A percentile compares a stretch with the other conserved stretches of the same genome.
phyloP scores from a whole-genome alignment of 2,113 vertebrate species.

The Phaethornis superciliosus region DNA sequence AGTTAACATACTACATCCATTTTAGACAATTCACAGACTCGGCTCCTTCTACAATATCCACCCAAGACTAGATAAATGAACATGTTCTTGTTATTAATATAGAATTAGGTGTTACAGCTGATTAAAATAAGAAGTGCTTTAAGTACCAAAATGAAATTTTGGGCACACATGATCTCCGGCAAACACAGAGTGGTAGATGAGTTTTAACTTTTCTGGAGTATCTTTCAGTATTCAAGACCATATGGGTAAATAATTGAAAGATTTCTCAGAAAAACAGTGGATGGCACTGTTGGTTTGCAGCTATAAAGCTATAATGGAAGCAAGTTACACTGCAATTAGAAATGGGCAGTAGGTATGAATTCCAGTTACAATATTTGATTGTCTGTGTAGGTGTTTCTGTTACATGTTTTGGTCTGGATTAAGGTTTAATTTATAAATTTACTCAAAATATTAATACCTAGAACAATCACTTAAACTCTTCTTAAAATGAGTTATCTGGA shows the following conservation, averaged over 20 bases:
- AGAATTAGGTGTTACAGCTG: background rate
- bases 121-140: background rate
- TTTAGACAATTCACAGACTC: background rate
- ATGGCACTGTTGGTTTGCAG: conserved; percentile 73
- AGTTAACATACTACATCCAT: background rate
- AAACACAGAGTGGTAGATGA: background rate
- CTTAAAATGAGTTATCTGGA: background rate
- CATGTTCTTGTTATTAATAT: background rate
- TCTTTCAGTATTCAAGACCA: background rate
- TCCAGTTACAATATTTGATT: background rate
- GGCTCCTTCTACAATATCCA: background rate
- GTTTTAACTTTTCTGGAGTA: background rate
- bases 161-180: background rate
- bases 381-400: background rate
- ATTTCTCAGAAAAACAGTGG: conserved; percentile 67
- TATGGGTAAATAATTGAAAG: conserved; percentile 47
- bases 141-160: background rate
- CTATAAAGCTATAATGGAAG: conserved; percentile 41
- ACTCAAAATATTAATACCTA: background rate
- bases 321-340: conserved; percentile 1
- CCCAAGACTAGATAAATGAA: background rate
- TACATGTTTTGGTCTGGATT: background rate
- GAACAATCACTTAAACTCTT: background rate
- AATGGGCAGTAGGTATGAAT: background rate
- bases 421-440: background rate